Percentiles rank a stretch among this genome's conserved stretches.
Evolutionary conservation across 2,113 vertebrate species (phyloP).

Genomic region (Oenanthe melanoleuca): DNA sequence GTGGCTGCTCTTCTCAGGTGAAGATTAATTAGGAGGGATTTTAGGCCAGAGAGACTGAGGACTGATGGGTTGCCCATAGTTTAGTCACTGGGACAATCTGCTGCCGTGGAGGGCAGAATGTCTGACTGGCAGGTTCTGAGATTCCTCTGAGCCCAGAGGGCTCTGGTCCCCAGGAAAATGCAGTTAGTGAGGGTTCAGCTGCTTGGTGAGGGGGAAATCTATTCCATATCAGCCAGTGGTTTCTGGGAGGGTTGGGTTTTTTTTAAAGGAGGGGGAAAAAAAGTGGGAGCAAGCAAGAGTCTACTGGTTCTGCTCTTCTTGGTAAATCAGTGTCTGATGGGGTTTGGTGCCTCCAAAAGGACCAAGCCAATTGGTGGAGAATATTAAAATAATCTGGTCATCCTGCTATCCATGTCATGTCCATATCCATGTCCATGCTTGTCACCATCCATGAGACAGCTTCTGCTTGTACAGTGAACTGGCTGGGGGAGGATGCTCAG

Average conservation of each 20-base stretch:
- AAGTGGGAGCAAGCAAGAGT: fast-evolving
- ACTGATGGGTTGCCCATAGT: fast-evolving
- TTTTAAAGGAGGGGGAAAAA: neutral
- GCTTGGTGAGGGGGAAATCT: neutral
- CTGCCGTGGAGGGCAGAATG: neutral
- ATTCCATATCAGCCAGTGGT: neutral
- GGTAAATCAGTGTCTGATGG: neutral
- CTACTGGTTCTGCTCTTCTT: neutral
- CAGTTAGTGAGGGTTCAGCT: neutral
- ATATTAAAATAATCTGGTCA: neutral
- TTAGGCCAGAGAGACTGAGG: neutral
- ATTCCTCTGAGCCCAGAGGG: neutral
- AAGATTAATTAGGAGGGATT: neutral
- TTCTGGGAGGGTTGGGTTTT: neutral
- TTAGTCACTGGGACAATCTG: neutral
- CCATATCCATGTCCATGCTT: neutral
- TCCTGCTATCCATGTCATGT: neutral
- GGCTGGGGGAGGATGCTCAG: neutral
- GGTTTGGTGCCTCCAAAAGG: neutral
- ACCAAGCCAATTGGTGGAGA: neutral
- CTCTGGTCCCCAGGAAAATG: neutral
- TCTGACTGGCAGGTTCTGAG: neutral
- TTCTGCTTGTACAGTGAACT: neutral
- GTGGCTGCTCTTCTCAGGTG: neutral
- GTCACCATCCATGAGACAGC: fast-evolving